Base-by-base conservation (phyloP, 2,113 vertebrate species). In the Jaculus jaculus region DNA sequence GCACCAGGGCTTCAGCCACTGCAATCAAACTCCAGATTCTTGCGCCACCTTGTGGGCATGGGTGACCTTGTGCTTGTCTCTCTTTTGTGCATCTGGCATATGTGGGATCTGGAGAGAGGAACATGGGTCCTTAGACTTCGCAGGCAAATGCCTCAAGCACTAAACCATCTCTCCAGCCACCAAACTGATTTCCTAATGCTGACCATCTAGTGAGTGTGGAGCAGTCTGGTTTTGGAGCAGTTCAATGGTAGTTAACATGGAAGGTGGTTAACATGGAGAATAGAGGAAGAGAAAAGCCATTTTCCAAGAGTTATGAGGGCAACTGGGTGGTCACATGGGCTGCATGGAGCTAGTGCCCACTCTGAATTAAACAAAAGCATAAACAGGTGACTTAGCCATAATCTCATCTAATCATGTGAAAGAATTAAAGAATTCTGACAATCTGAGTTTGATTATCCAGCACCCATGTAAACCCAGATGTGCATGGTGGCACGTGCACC, bases 241-340 rank as follows among this genome's bases (percentile, higher is more conserved):
- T 87, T 87, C 87, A 32, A 0, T 12, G 32, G 73, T 28, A 23
- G 7, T 69, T 74, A 82, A 61, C 15, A 4, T 3, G 11, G 54
- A 51, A 51, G 42, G 12, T 30, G 37, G 30, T 51, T 18, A 26
- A 0, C 0, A 0, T n/a, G 23, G 58, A 63, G 11, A 30, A 0
- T 68, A 63, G 30, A 24, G 10, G 28, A 86, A 80, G 23, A 68
- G 85, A 85, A 61, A 92, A 74, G 32, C 15, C 47, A 61, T 11
- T 26, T 8, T 77, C 26, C 4, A 34, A 34, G 32, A 68, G 15
- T 68, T 30, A 10, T 1, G 18, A 74, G 17, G 37, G 51, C n/a
- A 63, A 8, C 0, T 1, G 6, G 16, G 23, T 72, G 66, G 51
- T 68, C 60, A 47, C 16, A 21, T 3, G 63, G 1, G 39, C 60